phyloP scores from a whole-genome alignment of 2,888 invertebrate genomes.

The Pyrrhia umbra region DNA sequence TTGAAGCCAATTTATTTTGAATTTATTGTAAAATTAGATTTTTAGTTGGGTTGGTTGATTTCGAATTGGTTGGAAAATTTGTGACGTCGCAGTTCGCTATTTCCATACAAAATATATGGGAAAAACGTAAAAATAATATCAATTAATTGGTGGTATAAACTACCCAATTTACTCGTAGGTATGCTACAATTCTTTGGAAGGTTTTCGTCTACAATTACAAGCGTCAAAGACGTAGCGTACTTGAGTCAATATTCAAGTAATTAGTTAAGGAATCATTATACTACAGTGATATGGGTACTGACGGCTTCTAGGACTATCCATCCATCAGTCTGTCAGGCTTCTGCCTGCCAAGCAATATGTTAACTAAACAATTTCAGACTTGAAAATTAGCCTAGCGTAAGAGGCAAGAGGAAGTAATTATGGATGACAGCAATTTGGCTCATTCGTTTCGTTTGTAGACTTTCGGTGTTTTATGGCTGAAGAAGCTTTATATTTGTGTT shows the following conservation, averaged over 20 bases:
- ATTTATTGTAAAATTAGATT: too few relatives aligned
- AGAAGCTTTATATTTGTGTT: background rate
- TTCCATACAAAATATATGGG: too few relatives aligned
- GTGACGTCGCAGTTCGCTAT: too few relatives aligned
- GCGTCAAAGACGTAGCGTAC: constrained; percentile 24
- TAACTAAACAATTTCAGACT: constrained; percentile 6
- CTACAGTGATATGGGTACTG: constrained; percentile 34
- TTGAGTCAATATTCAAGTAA: constrained; percentile 29
- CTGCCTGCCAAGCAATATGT: constrained; percentile 16
- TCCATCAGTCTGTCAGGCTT: constrained; percentile 31
- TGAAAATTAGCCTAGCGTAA: constrained; percentile 30
- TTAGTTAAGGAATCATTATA: constrained; percentile 41
- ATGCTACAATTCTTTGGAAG: background rate
- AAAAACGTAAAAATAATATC: too few relatives aligned
- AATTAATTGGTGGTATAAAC: too few relatives aligned
- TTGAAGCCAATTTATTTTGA: too few relatives aligned
- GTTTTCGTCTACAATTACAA: constrained; percentile 1
- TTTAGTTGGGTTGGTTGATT: too few relatives aligned
- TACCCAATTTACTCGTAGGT: background rate
- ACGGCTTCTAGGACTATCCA: constrained; percentile 17
- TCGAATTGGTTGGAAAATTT: too few relatives aligned
- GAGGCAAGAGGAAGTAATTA: constrained; percentile 4
- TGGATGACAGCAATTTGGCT: constrained; percentile 22
- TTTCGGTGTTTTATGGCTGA: background rate
- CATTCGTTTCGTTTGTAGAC: background rate